Conservation (phyloP, 2,888 invertebrate genomes). For the Branchipolynoe longqiensis region DNA sequence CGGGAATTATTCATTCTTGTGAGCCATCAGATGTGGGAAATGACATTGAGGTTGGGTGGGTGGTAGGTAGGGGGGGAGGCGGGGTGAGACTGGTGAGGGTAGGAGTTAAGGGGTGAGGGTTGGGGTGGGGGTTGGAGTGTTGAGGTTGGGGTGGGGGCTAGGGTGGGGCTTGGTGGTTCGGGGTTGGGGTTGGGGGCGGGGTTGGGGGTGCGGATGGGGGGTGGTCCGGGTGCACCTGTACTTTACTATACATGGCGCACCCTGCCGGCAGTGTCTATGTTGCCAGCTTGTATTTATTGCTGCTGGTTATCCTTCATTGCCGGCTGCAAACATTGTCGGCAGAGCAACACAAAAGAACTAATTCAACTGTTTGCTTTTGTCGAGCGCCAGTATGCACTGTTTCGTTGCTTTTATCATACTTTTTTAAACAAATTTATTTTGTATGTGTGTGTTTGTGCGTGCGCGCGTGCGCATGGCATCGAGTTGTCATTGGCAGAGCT, state of each 20-base stretch:
- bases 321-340: no score
- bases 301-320: conserved; percentile 31
- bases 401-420: no score
- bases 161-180: no score
- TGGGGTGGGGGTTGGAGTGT: no score
- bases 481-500: neutral
- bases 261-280: neutral
- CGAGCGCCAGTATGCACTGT: conserved; percentile 14
- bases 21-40: neutral
- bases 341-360: conserved; percentile 30
- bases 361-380: conserved; percentile 42
- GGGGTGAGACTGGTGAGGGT: no score
- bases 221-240: neutral
- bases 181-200: no score
- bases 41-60: neutral
- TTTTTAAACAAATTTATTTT: no score
- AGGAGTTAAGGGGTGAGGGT: no score
- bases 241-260: neutral
- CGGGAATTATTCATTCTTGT: neutral
- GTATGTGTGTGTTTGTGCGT: neutral
- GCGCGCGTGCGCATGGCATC: neutral
- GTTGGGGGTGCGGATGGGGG: neutral
- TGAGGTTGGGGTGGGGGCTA: no score
- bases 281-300: conserved; percentile 24
- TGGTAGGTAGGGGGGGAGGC: no score